Conservation (phyloP, 2,888 invertebrate species). For the Drosophila ezoana region DNA sequence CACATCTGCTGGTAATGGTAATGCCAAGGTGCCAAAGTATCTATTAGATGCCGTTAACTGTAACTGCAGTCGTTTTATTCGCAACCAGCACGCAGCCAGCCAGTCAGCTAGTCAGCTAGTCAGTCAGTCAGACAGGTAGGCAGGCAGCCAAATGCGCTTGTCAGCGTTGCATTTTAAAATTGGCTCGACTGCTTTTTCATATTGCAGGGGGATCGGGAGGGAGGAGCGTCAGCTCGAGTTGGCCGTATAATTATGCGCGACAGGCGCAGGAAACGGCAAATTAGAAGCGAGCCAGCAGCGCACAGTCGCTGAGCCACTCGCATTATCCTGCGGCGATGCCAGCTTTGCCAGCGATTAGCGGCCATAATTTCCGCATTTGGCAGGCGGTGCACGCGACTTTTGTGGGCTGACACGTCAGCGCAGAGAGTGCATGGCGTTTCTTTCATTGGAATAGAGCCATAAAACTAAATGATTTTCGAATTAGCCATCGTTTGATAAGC, state of each 20-base stretch:
- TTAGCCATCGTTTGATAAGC: conserved; percentile 62
- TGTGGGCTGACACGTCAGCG: conserved; percentile 15
- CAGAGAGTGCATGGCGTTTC: conserved; percentile 13
- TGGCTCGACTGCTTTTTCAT: conserved; percentile 49
- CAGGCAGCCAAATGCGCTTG: conserved; percentile 62
- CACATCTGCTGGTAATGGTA: conserved; percentile 51
- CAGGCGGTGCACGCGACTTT: conserved; percentile 45
- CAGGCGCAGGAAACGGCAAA: conserved; percentile 74
- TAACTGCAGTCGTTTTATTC: conserved; percentile 72
- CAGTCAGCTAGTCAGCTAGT: background rate
- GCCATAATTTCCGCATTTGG: conserved; percentile 59
- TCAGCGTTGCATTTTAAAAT: conserved; percentile 64
- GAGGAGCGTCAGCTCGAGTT: conserved; percentile 18
- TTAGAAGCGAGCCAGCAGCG: conserved; percentile 58
- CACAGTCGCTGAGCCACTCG: conserved; percentile 35
- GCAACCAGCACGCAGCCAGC: conserved; percentile 66
- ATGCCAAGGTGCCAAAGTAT: conserved; percentile 78
- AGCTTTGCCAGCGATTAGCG: conserved; percentile 48
- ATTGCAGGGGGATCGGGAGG: conserved; percentile 6
- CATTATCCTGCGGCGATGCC: conserved; percentile 69
- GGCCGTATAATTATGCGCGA: conserved; percentile 66
- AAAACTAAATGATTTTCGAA: conserved; percentile 73
- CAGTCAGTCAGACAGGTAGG: conserved; percentile 17
- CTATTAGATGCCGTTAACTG: conserved; percentile 79
- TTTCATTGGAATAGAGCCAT: conserved; percentile 67